Evolutionary conservation across 2,888 invertebrate genomes (phyloP), one percentile per base, ranked within the genome.

Genomic region (Chymomyza fuscimana): DNA sequence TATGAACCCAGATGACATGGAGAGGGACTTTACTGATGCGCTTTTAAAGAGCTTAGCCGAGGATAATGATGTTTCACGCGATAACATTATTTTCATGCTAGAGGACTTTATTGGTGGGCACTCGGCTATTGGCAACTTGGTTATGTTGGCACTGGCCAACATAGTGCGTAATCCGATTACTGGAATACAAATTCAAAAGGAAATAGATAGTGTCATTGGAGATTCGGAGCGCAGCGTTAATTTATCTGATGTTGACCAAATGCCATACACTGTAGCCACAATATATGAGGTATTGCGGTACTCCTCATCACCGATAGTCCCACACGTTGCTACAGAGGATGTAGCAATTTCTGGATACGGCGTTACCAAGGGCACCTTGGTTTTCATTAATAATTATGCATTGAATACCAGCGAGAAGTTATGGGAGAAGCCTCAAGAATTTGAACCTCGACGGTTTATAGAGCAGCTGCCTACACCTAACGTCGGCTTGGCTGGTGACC

Each of bases 91-190:
- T 52, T 96, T 94, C 85, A 96, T 96, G 93, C 91, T 96, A 4
- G 96, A 97, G 92, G 97, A 97, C 87, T 96, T 97, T 81, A 91
- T 97, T 1, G 97, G 97, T 0, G 97, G 97, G 0, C 96, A 97
- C 89, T 96, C 97, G 0, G 97, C 97, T 0, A 94, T 97, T 22
- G 96, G 96, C 0, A 97, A 97, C 89, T 92, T 97, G 16, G 94
- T 96, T 0, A 96, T 96, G 95, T 91, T 97, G 7, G 94, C 95
- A 2, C 89, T 97, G 0, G 95, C 95, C 0, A 94, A 95, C 70
- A 93, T 95, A 0, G 94, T 95, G 0, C 93, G 94, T 69, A 93
- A 95, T 87, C 94, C 94, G 0, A 93, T 94, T 63, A 94, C 95
- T 0, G 94, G 93, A 0, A 92, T 91, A 70, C 93, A 93, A 77